Evolutionary conservation across 2,797 vertebrate genomes (phyloP), one percentile per base, ranked within the genome.

Genomic region (Loriculus beryllinus): DNA sequence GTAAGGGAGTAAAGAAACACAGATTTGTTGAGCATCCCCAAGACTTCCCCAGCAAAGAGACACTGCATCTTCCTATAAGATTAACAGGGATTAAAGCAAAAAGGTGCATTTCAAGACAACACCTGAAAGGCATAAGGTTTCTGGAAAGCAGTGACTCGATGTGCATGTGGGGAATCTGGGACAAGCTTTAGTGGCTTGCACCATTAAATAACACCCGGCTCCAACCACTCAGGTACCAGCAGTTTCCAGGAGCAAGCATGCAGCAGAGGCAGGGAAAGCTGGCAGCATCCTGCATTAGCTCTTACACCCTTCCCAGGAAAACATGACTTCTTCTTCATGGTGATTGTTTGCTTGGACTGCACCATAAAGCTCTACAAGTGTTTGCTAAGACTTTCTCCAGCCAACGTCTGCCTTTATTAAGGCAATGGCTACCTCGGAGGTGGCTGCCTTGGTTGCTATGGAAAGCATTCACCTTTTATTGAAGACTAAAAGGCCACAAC

Each of bases 391-490:
- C 88, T 85, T 96, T 79, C 88, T 86, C 87, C 77, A 59, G 80
- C 9, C 6, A 88, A 49, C 10, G 43, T 85, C 94, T 33, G n/a
- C 81, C 95, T 96, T 90, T 96, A 96, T 96, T 96, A 95, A 95
- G 92, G 82, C 26, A 22, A 72, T 23, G 71, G 63, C 76, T 83
- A 86, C 74, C 90, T 96, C 26, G 0, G 83, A 93, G 88, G 88
- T 80, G 87, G 92, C 67, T 95, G 57, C 63, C 19, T 33, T 43
- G 69, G 97, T 97, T 97, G 95, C 97, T 97, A 97, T 97, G 97
- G 97, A 40, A 97, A 97, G 80, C 57, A 60, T 90, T 96, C 88
- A 90, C 94, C 92, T 97, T 97, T 97, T 96, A 96, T 96, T 97
- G 97, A 96, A 95, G 88, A 93, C 62, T 93, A 95, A 97, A 95